Base-by-base conservation (phyloP, 2,888 invertebrate species). In the Hyalella azteca region DNA sequence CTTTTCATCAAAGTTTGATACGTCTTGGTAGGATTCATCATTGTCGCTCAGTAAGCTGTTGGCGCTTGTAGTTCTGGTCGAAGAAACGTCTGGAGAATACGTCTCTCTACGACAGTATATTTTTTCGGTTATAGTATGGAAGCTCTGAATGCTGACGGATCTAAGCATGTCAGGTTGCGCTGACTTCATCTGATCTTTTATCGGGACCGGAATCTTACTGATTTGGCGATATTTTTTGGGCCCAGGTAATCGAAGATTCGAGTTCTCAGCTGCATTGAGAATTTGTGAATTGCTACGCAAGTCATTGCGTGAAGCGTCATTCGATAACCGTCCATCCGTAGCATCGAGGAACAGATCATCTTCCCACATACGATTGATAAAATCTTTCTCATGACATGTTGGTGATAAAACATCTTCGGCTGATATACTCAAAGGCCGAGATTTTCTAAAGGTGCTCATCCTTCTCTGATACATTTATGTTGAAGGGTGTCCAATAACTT, bases 401-500 rank as follows among this genome's bases (percentile, higher is more conserved):
- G 66, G 66, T 7, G 66, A 66, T 7, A 66, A 36, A 66, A 66
- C 36, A 15, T 66, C 66, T 66, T 66, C 66, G 19, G 66, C 66
- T 11, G 66, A 66, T 7, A 66, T 22, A 29, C 66, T 66, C 36
- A 66, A 36, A n/a, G n/a, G 66, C 13, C 66, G 66, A 66, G 66
- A 66, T 13, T 22, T 29, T 36, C 36, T 66, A 19, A 66, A 66
- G 22, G n/a, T n/a, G n/a, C n/a, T n/a, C n/a, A n/a, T n/a, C n/a
- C n/a, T n/a, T n/a, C n/a, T n/a, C n/a, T n/a, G n/a, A n/a, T n/a
- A n/a, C n/a, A n/a, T n/a, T n/a, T n/a, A n/a, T n/a, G n/a, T n/a
- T n/a, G n/a, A n/a, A n/a, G n/a, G n/a, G n/a, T n/a, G n/a, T n/a
- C n/a, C n/a, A n/a, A n/a, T n/a, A n/a, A n/a, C n/a, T n/a, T n/a